phyloP scores from a whole-genome alignment of 1,140 invertebrate genomes.

The Zaprionus davidi region DNA sequence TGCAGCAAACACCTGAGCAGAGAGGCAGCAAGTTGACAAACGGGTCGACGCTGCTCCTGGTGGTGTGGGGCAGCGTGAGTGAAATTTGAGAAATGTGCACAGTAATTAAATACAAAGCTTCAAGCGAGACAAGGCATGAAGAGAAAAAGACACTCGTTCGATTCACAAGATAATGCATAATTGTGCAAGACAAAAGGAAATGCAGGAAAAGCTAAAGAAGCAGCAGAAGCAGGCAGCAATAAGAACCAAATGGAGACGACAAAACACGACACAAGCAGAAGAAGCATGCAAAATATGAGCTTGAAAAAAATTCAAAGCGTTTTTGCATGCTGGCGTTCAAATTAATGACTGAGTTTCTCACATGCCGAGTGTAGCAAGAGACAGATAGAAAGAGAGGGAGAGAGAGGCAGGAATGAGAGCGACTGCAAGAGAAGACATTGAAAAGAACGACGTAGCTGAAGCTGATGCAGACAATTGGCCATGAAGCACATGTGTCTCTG shows the following conservation, averaged over 20 bases:
- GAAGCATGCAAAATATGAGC: constrained; percentile 72
- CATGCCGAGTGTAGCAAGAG: constrained; percentile 46
- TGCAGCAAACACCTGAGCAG: constrained; percentile 56
- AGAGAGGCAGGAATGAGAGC: neutral
- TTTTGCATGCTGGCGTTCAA: constrained; percentile 60
- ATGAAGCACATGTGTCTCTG: constrained; percentile 46
- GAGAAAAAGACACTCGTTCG: constrained; percentile 36
- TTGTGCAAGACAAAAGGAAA: constrained; percentile 79
- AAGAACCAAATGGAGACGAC: constrained; percentile 27
- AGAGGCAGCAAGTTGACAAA: constrained; percentile 18
- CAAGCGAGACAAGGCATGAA: constrained; percentile 54
- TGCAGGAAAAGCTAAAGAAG: constrained; percentile 36
- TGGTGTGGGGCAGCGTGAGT: constrained; percentile 16
- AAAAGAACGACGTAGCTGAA: constrained; percentile 23
- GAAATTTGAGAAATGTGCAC: constrained; percentile 79
- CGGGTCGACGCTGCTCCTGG: constrained; percentile 1
- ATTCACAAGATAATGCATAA: constrained; percentile 71
- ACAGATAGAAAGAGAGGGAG: neutral
- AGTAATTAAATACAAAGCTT: constrained; percentile 77
- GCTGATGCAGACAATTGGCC: constrained; percentile 65
- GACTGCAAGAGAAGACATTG: neutral
- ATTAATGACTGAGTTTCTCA: constrained; percentile 77
- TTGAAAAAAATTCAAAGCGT: constrained; percentile 56
- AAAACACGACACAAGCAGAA: neutral
- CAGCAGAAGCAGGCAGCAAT: constrained; percentile 9